Evolutionary conservation across 2,888 invertebrate genomes (phyloP), one percentile per base, ranked within the genome.

Genomic region (Idaea aversata): DNA sequence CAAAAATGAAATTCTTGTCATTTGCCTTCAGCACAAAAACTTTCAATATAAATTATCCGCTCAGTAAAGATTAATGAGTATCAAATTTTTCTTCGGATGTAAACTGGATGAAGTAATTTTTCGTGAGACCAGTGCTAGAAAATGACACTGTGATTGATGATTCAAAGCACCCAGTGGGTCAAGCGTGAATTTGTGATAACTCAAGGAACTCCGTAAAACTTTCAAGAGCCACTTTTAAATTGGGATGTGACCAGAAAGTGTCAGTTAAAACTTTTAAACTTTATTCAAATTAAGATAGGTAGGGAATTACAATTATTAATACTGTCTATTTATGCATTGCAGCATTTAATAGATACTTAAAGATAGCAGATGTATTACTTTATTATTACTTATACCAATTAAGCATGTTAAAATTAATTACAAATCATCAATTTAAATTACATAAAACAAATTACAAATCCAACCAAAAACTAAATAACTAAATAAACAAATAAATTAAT

Each of bases 41-140:
- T 76, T 72, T 68, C 68, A 75, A 79, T 81, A 84, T 86, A 86
- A 86, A 83, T 86, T 86, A 85, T 84, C 81, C 80, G 76, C 76
- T 77, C 75, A 77, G 78, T 79, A 76, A 81, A 84, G 88, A 90
- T 88, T 86, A 88, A 90, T 87, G 88, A 88, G 82, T 85, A 84
- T 74, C 75, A 77, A 87, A 86, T 85, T 86, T 84, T 83, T 84
- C 79, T 77, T 73, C 84, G 82, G 84, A 85, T 87, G 80, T 84
- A 83, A 85, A 90, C 84, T 87, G 85, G 86, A 88, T 88, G 86
- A 85, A 89, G 90, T 82, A 82, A 89, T 90, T 89, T 89, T 90
- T 89, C 86, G 79, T 77, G 83, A 86, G 85, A 87, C 85, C 83
- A 86, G 84, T 83, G 84, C 80, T 83, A 85, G 85, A 88, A 87